A percentile compares a stretch with the other conserved stretches of the same genome.
Evolutionary conservation across 2,888 invertebrate genomes (phyloP).

Genomic region (Himalopsyche anomala): DNA sequence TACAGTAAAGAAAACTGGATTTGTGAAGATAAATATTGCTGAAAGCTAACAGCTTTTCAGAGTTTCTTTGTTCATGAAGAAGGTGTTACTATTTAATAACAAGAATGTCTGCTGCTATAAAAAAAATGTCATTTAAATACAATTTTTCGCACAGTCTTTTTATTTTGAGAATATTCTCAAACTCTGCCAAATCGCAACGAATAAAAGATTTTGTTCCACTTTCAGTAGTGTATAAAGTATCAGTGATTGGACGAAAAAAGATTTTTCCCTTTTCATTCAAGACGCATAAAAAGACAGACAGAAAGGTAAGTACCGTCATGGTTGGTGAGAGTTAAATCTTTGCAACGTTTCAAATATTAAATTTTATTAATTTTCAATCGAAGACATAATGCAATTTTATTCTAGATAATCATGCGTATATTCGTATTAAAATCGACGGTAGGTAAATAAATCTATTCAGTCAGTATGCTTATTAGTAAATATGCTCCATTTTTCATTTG

Average conservation of each 20-base stretch:
- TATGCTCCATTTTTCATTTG: no score
- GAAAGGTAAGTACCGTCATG: background rate
- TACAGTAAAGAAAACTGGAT: no score
- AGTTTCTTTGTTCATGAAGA: no score
- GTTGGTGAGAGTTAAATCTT: background rate
- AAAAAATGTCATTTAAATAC: no score
- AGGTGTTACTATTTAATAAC: no score
- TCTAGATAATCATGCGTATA: slow-evolving; percentile 22
- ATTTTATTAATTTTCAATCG: slow-evolving; percentile 56
- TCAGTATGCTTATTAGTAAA: no score
- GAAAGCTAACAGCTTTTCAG: no score
- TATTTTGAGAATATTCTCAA: no score
- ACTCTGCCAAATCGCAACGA: no score
- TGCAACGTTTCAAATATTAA: slow-evolving; percentile 36
- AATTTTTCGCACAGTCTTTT: no score
- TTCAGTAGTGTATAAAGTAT: background rate
- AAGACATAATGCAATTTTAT: slow-evolving; percentile 45
- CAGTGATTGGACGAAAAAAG: slow-evolving; percentile 12
- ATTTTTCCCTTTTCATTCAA: background rate
- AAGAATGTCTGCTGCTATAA: no score
- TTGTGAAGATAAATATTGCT: no score
- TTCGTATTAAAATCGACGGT: background rate
- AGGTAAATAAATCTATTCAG: background rate
- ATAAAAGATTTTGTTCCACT: background rate
- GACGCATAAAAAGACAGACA: background rate